Evolutionary conservation across 2,888 invertebrate genomes (phyloP).

Genomic region (Arge pagana): DNA sequence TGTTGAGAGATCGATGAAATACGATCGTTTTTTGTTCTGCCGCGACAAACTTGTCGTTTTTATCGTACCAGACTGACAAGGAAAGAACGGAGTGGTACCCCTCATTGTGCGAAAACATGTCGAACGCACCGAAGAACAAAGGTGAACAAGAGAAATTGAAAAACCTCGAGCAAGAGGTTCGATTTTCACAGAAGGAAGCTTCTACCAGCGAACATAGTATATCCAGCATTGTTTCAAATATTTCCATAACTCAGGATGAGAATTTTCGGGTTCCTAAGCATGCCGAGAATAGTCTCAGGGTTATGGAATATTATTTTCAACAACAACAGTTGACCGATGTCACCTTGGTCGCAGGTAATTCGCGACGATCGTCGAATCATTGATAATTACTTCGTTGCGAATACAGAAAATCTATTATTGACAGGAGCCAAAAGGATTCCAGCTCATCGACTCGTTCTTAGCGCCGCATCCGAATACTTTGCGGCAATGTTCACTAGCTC

Average conservation of each 20-base stretch:
- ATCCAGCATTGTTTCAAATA: constrained; percentile 45
- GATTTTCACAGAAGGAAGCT: constrained; percentile 43
- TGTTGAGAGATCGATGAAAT: too few species aligned
- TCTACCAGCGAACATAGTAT: constrained; percentile 51
- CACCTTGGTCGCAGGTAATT: constrained; percentile 78
- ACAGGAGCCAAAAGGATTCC: constrained; percentile 66
- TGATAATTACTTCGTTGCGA: neutral
- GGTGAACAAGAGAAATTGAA: constrained; percentile 36
- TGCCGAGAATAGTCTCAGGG: constrained; percentile 78
- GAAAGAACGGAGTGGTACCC: too few species aligned
- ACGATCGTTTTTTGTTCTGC: too few species aligned
- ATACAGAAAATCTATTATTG: constrained; percentile 25
- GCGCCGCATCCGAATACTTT: constrained; percentile 93
- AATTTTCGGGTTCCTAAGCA: constrained; percentile 78
- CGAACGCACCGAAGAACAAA: constrained; percentile 34
- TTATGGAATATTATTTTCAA: constrained; percentile 82
- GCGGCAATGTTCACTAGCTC: constrained; percentile 94
- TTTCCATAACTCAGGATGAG: constrained; percentile 72
- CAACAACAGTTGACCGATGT: constrained; percentile 88
- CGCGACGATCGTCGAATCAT: constrained; percentile 43
- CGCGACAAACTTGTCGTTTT: too few species aligned
- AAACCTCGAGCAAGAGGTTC: constrained; percentile 40
- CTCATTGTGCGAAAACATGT: constrained; percentile 28
- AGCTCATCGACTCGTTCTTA: constrained; percentile 86
- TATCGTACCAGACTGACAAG: too few species aligned